Evolutionary conservation across 2,113 vertebrate genomes (phyloP), one percentile per base, ranked within the genome.

Genomic region (Gobio gobio): DNA sequence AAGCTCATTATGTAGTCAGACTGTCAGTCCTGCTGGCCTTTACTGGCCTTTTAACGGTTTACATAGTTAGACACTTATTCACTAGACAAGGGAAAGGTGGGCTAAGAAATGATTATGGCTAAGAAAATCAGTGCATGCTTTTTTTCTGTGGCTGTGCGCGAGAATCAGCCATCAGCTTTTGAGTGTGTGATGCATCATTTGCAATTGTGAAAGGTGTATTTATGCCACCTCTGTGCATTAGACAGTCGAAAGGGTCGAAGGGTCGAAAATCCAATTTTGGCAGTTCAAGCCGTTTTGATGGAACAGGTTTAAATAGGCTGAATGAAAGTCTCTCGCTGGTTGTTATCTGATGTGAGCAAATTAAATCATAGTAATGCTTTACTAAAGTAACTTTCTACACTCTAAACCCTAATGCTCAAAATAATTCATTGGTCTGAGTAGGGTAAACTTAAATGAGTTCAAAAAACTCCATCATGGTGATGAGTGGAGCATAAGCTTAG

Each of bases 1-100:
- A 79, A 72, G 73, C 79, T 59, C 70, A 84, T 82, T 83, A 81
- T 78, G 63, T 56, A 72, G 49, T 36, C n/a, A 29, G 24, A 78
- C 22, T 24, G 47, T 43, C 63, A 40, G 45, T 54, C 72, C 72
- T 24, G 43, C 43, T 51, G 79, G 63, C 63, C 61, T 66, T 81
- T 66, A 49, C 78, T 49, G 59, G 78, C 78, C 78, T 81, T 81
- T 49, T 64, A 81, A 20, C 43, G 1, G 18, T 47, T 81, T 81
- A 47, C 40, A 64, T 64, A 64, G 78, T 24, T 80, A 47, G 78
- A 80, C 43, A 5, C 72, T 49, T 74, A 74, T 47, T 74, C 72
- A 74, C 72, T 74, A 74, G 70, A 49, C 2, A 6, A 7, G 40
- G 40, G 40, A 6, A 5, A 36, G 36, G 36, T 1, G 36, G 36